phyloP scores from a whole-genome alignment of 2,113 vertebrate genomes.

The Upupa epops region DNA sequence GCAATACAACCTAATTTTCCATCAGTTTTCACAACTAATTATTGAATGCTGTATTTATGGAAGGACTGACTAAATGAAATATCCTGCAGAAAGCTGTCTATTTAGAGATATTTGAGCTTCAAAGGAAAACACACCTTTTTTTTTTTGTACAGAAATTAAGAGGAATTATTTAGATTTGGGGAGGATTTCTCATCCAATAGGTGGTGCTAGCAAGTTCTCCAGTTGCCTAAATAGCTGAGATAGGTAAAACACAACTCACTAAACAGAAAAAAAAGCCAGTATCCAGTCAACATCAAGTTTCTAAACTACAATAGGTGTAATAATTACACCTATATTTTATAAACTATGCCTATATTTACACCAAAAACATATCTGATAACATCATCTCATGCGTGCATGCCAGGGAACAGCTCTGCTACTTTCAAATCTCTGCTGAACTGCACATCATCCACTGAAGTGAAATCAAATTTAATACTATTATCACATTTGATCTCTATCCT shows the following conservation, averaged over 20 bases:
- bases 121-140: background rate
- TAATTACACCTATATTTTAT: too few species aligned
- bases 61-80: background rate
- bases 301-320: background rate
- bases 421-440: background rate
- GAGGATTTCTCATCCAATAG: background rate
- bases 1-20: background rate
- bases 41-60: conserved; percentile 21
- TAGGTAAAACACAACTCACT: background rate
- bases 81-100: background rate
- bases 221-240: background rate
- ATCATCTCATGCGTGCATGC: fast-evolving
- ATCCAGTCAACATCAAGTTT: background rate
- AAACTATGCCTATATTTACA: background rate
- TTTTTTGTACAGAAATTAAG: background rate
- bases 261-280: background rate
- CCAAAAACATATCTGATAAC: background rate
- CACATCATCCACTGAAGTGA: background rate
- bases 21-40: background rate
- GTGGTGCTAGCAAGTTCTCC: conserved; percentile 26
- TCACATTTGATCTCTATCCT: background rate
- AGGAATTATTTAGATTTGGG: background rate
- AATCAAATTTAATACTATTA: background rate
- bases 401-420: background rate
- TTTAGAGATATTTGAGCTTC: conserved; percentile 13